A percentile compares a stretch with the other conserved stretches of the same genome.
These are phyloP conservation scores for Leptopilina boulardi DNA, from an alignment of 1,140 invertebrate species.

Conservation along the genomic window DNA sequence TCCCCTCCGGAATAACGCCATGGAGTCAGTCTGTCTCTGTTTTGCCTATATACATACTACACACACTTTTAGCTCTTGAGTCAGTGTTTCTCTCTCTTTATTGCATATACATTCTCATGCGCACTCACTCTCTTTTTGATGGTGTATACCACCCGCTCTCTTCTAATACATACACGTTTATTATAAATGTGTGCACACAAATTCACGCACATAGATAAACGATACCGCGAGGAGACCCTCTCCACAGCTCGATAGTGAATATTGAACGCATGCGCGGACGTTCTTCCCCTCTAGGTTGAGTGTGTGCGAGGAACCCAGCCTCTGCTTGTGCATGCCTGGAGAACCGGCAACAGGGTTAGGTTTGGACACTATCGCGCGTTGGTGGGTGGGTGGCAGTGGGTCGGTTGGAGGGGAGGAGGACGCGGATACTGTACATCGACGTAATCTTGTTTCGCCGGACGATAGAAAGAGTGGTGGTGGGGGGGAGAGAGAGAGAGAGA, in stretches of 20 bases:
- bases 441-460: conserved; percentile 69
- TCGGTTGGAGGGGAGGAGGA: conserved; percentile 35
- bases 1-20: conserved; percentile 42
- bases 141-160: not conserved
- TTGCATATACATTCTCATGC: too few species aligned
- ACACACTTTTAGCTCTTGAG: too few species aligned
- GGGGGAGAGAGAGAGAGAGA: not conserved
- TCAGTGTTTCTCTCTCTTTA: not conserved
- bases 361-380: conserved; percentile 66
- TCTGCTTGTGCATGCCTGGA: conserved; percentile 59
- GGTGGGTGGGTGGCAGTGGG: conserved; percentile 47
- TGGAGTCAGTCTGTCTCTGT: conserved; percentile 7
- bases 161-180: conserved; percentile 5
- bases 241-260: conserved; percentile 60
- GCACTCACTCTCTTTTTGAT: too few species aligned
- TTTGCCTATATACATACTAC: too few species aligned
- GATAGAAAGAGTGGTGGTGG: not conserved
- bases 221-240: conserved; percentile 48
- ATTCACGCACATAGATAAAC: conserved; percentile 49
- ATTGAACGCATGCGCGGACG: conserved; percentile 56
- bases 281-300: conserved; percentile 36
- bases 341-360: conserved; percentile 71
- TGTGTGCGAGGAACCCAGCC: conserved; percentile 45
- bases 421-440: conserved; percentile 51
- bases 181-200: conserved; percentile 34